Evolutionary conservation across 2,113 vertebrate species (phyloP).

Genomic region (Alectura lathami): DNA sequence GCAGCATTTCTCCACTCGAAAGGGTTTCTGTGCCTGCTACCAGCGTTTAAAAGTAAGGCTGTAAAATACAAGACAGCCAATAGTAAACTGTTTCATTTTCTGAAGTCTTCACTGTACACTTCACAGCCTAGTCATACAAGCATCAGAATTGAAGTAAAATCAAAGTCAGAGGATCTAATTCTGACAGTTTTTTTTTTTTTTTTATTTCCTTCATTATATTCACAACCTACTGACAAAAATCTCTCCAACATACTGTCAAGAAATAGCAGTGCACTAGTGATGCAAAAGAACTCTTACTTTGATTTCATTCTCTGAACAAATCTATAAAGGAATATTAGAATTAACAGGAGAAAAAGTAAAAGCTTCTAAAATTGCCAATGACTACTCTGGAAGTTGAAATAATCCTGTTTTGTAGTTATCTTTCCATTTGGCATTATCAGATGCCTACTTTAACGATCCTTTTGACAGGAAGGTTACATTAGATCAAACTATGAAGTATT

Average conservation of each 20-base stretch:
- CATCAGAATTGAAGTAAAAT: neutral
- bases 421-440: neutral
- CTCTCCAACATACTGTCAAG: neutral
- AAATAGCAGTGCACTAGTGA: neutral
- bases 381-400: neutral
- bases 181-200: too few species aligned
- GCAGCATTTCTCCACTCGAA: neutral
- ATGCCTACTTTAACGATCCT: neutral
- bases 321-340: neutral
- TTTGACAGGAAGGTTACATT: neutral
- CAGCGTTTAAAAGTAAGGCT: neutral
- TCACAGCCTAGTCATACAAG: neutral
- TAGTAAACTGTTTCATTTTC: neutral
- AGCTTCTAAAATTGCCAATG: neutral
- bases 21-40: neutral
- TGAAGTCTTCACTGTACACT: neutral
- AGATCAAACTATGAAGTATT: neutral
- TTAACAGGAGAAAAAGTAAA: neutral
- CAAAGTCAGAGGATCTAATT: too few species aligned
- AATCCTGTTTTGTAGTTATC: neutral
- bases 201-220: neutral
- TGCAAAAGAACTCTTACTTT: neutral
- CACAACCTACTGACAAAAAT: neutral
- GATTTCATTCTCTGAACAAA: neutral
- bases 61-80: neutral